Evolutionary conservation across 1,140 invertebrate genomes (phyloP), one percentile per base, ranked within the genome.

Genomic region (Globodera rostochiensis): DNA sequence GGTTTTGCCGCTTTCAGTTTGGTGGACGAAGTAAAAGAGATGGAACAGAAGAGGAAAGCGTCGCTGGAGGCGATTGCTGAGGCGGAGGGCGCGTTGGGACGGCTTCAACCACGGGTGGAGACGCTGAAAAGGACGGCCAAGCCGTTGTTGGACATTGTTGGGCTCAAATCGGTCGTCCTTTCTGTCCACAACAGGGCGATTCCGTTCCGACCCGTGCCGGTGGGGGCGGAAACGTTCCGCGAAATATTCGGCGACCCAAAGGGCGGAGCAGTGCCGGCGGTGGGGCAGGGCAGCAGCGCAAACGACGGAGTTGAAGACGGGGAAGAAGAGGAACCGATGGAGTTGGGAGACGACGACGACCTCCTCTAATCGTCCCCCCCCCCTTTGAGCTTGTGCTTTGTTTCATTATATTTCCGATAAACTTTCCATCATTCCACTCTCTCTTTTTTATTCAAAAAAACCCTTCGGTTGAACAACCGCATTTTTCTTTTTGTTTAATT

Each of bases 141-240:
- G 82, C 80, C 80, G n/a, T 57, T 80, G 21, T 50, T 80, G 49
- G 80, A 80, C 50, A 80, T 80, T 6, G 74, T 80, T 9, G 80
- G 80, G 25, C 75, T 80, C 11, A 80, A 80, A 64, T 49, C 74
- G 45, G 80, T 76, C 36, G 69, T 21, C 13, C 69, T 71, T 9
- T 36, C 69, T 11, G 69, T 71, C 8, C 69, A 71, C 69, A 71
- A 71, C 69, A 71, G 25, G n/a, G 69, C 25, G 36, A 36, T 71
- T 36, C 69, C 69, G 2, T 71, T 71, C 25, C 69, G 69, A 47
- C 69, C 69, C 9, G 21, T 71, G 69, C 69, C 69, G 69, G 36
- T 71, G 11, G 46, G 69, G 25, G 69, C 69, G 69, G 69, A 71
- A 11, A 19, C 69, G 36, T 71, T 45, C n/a, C 69, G 69, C 25